These are phyloP conservation scores for Hyles euphorbiae DNA, from an alignment of 1,140 invertebrate genomes.

Conservation along the genomic window DNA sequence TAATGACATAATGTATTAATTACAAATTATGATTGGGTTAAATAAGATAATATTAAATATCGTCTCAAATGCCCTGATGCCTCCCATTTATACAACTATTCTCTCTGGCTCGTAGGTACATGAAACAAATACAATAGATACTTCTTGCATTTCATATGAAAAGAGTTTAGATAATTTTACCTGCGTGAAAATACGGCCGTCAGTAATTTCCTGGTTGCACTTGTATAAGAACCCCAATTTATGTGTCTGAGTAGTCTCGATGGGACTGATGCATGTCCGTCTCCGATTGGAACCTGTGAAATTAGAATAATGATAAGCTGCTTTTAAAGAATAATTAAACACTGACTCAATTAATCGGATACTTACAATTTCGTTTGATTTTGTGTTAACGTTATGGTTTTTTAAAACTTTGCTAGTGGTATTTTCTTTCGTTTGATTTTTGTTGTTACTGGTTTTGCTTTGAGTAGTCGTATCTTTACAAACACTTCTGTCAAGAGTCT, in stretches of 20 bases:
- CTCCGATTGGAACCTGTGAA: conserved; percentile 52
- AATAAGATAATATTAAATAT: too few relatives aligned
- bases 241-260: conserved; percentile 45
- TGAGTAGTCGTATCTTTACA: neutral
- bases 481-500: too few relatives aligned
- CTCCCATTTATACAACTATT: too few relatives aligned
- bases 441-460: conserved; percentile 11
- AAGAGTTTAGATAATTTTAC: conserved; percentile 22
- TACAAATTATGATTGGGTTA: too few relatives aligned
- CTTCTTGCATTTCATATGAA: too few relatives aligned
- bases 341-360: neutral
- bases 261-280: conserved; percentile 48
- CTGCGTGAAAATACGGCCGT: conserved; percentile 59
- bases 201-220: conserved; percentile 55
- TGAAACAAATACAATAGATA: too few relatives aligned
- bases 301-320: neutral
- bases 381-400: neutral
- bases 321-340: too few relatives aligned
- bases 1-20: neutral
- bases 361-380: conserved; percentile 11
- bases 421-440: neutral
- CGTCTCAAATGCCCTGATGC: too few relatives aligned
- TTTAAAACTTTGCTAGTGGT: conserved; percentile 4
- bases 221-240: conserved; percentile 59
- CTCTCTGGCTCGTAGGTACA: too few relatives aligned